Conservation (phyloP, 1,140 invertebrate genomes). For the Zaprionus nigranus region DNA sequence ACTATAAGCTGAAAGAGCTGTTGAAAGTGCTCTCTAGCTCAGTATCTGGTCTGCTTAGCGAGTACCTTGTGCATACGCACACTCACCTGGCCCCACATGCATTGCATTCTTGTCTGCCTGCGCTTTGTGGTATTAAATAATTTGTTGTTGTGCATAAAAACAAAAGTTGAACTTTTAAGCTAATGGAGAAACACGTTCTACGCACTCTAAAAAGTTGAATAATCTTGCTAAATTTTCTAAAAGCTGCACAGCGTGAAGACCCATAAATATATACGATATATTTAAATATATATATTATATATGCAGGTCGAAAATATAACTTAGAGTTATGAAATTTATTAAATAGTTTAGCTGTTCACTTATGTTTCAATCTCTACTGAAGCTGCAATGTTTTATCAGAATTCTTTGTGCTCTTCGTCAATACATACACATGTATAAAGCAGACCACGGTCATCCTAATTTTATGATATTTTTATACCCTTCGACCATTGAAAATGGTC, state of each 20-base stretch:
- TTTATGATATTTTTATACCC: no score
- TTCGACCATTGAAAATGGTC: no score
- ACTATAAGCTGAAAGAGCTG: not conserved
- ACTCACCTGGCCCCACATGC: not conserved
- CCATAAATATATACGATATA: not conserved
- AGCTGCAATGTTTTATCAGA: no score
- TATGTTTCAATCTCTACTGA: no score
- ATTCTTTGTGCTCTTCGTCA: no score
- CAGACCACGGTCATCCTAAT: no score
- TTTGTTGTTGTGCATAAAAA: not conserved
- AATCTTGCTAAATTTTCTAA: not conserved
- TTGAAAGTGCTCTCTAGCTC: not conserved
- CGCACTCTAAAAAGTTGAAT: not conserved
- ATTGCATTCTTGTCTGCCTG: not conserved
- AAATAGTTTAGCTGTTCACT: not conserved
- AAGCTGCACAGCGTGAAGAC: not conserved
- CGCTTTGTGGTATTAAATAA: not conserved
- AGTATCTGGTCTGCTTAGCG: not conserved
- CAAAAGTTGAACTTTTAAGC: conserved; percentile 5
- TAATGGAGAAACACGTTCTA: not conserved
- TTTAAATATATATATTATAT: no score
- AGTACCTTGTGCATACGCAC: not conserved
- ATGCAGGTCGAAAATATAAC: not conserved
- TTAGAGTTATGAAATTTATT: not conserved
- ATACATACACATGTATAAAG: no score